phyloP scores from a whole-genome alignment of 2,888 invertebrate genomes.

The Ptycholaimellus sp. region DNA sequence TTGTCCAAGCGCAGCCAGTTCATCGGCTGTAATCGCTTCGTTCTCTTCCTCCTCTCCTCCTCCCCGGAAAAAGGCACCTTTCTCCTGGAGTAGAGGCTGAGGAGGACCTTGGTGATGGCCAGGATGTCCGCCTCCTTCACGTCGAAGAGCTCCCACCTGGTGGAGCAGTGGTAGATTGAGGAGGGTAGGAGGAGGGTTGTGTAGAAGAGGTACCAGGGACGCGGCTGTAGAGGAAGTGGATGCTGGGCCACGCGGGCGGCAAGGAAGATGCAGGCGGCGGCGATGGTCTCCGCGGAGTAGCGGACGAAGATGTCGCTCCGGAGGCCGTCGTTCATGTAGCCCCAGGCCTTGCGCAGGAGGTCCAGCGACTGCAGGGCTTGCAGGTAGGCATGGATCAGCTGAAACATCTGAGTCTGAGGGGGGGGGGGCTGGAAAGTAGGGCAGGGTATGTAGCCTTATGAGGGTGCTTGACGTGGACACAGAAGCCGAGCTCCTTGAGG shows the following conservation, averaged over 20 bases:
- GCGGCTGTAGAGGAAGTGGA: conserved; percentile 16
- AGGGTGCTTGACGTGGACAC: conserved; percentile 96
- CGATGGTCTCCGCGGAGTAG: conserved; percentile 84
- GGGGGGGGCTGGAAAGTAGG: no score
- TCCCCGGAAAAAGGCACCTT: no score
- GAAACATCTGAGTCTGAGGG: no score
- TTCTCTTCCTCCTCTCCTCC: no score
- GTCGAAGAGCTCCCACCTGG: conserved; percentile 20
- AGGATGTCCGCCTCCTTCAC: conserved; percentile 16
- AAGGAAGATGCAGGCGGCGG: conserved; percentile 92
- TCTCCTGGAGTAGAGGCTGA: conserved; percentile 13
- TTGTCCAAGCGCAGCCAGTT: no score
- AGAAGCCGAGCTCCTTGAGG: conserved; percentile 86
- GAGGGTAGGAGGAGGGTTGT: not conserved
- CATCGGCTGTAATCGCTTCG: no score
- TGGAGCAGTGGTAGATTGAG: no score
- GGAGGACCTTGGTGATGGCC: conserved; percentile 13
- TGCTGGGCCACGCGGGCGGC: no score
- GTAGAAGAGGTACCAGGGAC: conserved; percentile 11
- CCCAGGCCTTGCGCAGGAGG: conserved; percentile 91
- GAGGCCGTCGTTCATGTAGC: conserved; percentile 97
- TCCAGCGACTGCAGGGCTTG: conserved; percentile 69
- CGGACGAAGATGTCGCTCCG: conserved; percentile 85
- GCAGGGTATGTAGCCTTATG: no score
- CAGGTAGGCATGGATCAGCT: conserved; percentile 65